Evolutionary conservation across 2,888 invertebrate species (phyloP), one percentile per base, ranked within the genome.

Genomic region (Cryptocephalus moraei): DNA sequence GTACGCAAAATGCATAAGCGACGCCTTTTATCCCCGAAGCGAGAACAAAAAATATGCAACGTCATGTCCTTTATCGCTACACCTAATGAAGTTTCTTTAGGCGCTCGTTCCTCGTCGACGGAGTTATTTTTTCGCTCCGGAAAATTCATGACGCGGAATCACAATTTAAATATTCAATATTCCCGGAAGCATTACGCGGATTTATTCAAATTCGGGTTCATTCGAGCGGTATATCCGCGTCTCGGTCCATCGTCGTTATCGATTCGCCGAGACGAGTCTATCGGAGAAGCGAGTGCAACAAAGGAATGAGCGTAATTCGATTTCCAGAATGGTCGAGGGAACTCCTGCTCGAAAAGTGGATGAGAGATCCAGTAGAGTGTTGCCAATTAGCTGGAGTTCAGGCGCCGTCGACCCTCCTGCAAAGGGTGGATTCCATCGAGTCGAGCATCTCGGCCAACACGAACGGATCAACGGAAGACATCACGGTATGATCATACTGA

Each of bases 261-360:
- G 9, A 14, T 43, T 33, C 11, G 2, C 4, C 9, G 11, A 22
- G 4, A 2, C 6, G 12, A 9, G 2, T 33, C n/a, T n/a, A 33
- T 14, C 33, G 12, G 12, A 33, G 34, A 34, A 32, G 8, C 8
- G 8, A 43, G n/a, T n/a, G 33, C 13, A 43, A n/a, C 9, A 11
- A n/a, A 34, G 22, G 33, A 1, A 38, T 45, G 11, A 6, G 40
- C 32, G 33, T 40, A 33, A 45, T 46, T 22, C 10, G 1, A 36
- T 45, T 62, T 62, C 22, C 62, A 83, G 82, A 82, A 69, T 83
- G 83, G 83, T 82, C 82, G 4, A 69, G 80, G 54, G 81, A 82
- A 59, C 70, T 75, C 34, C 66, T 83, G 41, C 66, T 83, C 47
- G 81, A 82, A 62, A 75, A 78, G 49, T 83, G 83, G 83, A 81